Evolutionary conservation across 2,888 invertebrate genomes (phyloP).

Genomic region (Meiosimyza platycephala): DNA sequence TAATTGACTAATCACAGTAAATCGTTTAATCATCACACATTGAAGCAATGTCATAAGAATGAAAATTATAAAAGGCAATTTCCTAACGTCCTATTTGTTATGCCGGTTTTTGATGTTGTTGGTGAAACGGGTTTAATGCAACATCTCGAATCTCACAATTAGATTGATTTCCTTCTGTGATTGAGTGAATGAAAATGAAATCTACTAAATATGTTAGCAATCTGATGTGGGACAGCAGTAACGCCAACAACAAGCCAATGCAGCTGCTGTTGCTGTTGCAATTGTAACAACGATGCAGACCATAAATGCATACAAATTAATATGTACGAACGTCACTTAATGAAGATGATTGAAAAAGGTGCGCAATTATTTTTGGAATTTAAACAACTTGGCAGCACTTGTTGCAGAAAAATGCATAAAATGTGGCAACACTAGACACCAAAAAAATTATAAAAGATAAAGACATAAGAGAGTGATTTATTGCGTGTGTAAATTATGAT

Average conservation of each 20-base stretch:
- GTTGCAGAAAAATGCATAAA: not conserved
- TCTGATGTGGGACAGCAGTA: not conserved
- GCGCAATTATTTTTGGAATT: slow-evolving; percentile 56
- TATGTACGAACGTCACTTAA: slow-evolving; percentile 57
- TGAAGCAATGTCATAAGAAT: too few species aligned
- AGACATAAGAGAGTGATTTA: slow-evolving; percentile 24
- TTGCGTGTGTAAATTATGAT: slow-evolving; percentile 44
- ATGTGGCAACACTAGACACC: slow-evolving; percentile 41
- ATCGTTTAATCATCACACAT: too few species aligned
- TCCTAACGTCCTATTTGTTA: too few species aligned
- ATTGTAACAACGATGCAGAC: slow-evolving; percentile 35
- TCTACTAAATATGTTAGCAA: not conserved
- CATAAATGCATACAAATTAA: slow-evolving; percentile 56
- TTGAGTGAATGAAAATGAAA: not conserved
- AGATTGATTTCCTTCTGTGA: slow-evolving; percentile 10
- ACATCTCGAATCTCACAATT: not conserved
- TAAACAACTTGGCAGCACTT: slow-evolving; percentile 44
- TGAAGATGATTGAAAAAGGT: slow-evolving; percentile 51
- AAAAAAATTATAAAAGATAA: not conserved
- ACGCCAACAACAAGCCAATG: not conserved
- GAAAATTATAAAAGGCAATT: too few species aligned
- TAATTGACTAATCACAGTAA: too few species aligned
- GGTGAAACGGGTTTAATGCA: too few species aligned
- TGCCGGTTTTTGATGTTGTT: too few species aligned
- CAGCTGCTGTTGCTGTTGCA: not conserved